phyloP scores from a whole-genome alignment of 2,888 invertebrate genomes.

The Ditylenchus weischeri region DNA sequence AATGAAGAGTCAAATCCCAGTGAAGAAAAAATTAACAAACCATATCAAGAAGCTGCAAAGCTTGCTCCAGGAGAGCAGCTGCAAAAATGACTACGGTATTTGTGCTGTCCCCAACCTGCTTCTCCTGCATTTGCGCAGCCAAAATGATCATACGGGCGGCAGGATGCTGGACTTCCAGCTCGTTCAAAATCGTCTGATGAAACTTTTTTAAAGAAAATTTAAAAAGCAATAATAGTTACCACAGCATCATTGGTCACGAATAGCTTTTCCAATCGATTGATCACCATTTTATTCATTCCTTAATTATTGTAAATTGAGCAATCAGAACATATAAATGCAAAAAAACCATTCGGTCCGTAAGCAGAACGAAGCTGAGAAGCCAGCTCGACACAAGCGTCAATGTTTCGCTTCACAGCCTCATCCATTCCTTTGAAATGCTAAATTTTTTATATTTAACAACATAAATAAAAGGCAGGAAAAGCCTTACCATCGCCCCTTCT shows the following conservation, averaged over 20 bases:
- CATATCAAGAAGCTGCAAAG: conserved; percentile 85
- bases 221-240: too few species aligned
- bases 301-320: conserved; percentile 20
- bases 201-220: too few species aligned
- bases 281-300: conserved; percentile 90
- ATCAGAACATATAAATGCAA: not conserved
- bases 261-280: conserved; percentile 95
- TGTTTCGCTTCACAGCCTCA: conserved; percentile 91
- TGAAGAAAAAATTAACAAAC: conserved; percentile 17
- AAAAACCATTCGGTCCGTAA: conserved; percentile 94
- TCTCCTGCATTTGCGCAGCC: conserved; percentile 94
- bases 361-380: conserved; percentile 87
- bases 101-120: conserved; percentile 81
- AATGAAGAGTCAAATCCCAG: not conserved
- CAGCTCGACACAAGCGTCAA: conserved; percentile 91
- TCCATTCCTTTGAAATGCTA: conserved; percentile 84
- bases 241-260: conserved; percentile 99
- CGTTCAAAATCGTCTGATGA: conserved; percentile 76
- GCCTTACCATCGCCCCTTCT: conserved; percentile 54
- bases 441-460: conserved; percentile 42
- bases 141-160: conserved; percentile 93
- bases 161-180: conserved; percentile 81
- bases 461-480: not conserved
- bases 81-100: conserved; percentile 94
- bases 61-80: conserved; percentile 83